Evolutionary conservation across 1,140 invertebrate species (phyloP).

Genomic region (Pseudachorutes palmiensis): DNA sequence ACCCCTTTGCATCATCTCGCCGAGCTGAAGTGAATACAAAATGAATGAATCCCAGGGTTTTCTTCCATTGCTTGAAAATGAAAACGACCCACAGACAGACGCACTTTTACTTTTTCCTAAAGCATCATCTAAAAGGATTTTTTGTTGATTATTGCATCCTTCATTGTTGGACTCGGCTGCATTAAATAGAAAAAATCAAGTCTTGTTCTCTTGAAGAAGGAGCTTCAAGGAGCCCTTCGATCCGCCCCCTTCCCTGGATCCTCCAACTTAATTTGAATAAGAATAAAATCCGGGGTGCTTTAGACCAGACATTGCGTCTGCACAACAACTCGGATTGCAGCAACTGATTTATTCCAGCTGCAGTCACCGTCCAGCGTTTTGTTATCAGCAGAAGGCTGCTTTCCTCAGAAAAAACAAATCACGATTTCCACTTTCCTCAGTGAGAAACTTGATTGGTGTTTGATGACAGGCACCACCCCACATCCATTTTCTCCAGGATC

Average conservation of each 20-base stretch:
- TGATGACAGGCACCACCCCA: neutral
- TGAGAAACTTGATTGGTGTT: neutral
- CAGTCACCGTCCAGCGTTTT: neutral
- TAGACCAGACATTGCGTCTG: neutral
- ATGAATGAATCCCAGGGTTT: neutral
- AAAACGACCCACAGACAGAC: neutral
- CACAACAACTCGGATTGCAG: neutral
- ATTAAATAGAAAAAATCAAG: neutral
- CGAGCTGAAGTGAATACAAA: neutral
- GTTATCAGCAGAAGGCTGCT: neutral
- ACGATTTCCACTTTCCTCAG: neutral
- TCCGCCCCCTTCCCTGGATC: neutral
- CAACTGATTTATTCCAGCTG: neutral
- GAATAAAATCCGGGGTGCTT: neutral
- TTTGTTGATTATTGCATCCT: constrained; percentile 11
- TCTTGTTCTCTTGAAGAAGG: neutral
- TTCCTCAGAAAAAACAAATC: neutral
- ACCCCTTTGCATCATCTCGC: neutral
- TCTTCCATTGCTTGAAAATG: neutral
- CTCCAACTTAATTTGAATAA: neutral
- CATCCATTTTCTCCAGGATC: neutral
- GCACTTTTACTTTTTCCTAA: neutral
- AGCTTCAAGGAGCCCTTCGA: neutral
- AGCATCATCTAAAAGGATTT: neutral
- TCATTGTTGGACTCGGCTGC: neutral